Conservation (phyloP, 92 coral and sea anemone genomes). For the Pocillopora grandis region DNA sequence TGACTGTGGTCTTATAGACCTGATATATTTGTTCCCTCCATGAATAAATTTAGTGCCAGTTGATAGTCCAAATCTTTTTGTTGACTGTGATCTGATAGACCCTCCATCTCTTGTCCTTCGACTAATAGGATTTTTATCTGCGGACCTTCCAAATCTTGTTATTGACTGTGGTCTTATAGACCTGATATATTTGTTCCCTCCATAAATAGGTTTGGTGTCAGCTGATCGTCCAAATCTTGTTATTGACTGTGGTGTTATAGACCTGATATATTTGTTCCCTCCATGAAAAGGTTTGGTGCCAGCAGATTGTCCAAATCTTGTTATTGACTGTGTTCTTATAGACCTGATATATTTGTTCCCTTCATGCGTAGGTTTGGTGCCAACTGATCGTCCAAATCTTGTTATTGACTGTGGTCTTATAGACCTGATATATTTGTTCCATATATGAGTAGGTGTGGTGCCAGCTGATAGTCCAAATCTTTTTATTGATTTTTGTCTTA, state of each 20-base stretch:
- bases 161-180: slow-evolving; percentile 8
- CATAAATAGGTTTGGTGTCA: not conserved
- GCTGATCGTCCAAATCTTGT: slow-evolving; percentile 19
- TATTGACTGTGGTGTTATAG: slow-evolving; percentile 1
- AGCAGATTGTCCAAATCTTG: slow-evolving; percentile 4
- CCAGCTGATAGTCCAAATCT: not conserved
- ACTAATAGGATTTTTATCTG: not conserved
- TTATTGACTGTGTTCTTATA: not conserved
- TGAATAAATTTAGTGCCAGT: no score
- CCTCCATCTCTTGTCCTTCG: not conserved
- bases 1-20: not conserved
- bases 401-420: not conserved
- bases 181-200: not conserved
- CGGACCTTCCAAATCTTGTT: slow-evolving; percentile 5
- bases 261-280: not conserved
- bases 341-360: not conserved
- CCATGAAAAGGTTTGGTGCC: not conserved
- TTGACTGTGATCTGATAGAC: not conserved
- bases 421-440: not conserved
- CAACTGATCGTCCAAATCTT: slow-evolving; percentile 6
- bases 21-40: no score
- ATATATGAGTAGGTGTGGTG: not conserved
- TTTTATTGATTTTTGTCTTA: no score
- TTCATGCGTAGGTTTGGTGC: not conserved
- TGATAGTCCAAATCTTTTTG: slow-evolving; percentile 1